Evolutionary conservation across 2,113 vertebrate genomes (phyloP), one percentile per base, ranked within the genome.

Genomic region (Macquaria ambigua): DNA sequence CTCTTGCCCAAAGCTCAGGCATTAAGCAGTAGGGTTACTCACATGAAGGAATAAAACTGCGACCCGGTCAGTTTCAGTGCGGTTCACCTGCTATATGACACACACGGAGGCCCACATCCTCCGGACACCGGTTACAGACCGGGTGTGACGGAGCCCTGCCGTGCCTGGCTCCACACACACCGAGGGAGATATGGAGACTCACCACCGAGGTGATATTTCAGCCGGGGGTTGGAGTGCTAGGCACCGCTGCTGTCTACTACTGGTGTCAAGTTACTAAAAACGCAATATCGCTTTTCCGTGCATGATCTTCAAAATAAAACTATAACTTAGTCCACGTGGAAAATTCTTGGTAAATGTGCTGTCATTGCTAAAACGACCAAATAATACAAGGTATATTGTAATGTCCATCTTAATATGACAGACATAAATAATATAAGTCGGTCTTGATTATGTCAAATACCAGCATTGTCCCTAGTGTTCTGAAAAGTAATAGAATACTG

Each of bases 31-130:
- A 67, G 59, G 56, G 74, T 83, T 94, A 95, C 95, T 96, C 92
- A 95, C 95, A 93, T 91, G 89, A 90, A 87, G 43, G 77, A 68
- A 91, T 75, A 83, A 56, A 82, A 85, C 71, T 77, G 82, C 80
- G 73, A 87, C 68, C 81, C 85, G 87, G 77, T 84, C 70, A 72
- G 53, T 83, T 86, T 81, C 85, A 77, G 73, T 63, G 63, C 79
- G 71, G 61, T 86, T 85, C 86, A 87, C 89, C 66, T 81, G 86
- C 81, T 88, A 78, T 67, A 37, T 85, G 86, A 79, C 77, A 83
- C 77, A 71, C 82, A 87, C 23, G 55, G 82, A 55, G 68, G 82
- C 82, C 81, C 83, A 67, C 87, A 81, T 90, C 83, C 82, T 86
- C 75, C 77, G 56, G 80, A 86, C 83, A 74, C 58, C 81, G 90